Evolutionary conservation across 2,797 vertebrate species (phyloP), one percentile per base, ranked within the genome.

Genomic region (Sebastolobus alascanus): DNA sequence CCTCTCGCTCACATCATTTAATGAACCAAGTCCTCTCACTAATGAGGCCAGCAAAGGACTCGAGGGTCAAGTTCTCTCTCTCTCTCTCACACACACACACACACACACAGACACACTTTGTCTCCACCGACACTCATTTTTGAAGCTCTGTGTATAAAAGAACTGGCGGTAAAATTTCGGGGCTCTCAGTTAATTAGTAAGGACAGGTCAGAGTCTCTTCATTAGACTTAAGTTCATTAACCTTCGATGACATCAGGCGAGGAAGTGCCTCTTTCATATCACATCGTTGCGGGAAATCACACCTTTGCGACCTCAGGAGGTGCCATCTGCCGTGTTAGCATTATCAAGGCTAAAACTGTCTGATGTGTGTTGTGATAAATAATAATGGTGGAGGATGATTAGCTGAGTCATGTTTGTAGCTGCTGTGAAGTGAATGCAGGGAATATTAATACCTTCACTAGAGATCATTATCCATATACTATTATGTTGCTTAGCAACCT

Each of bases 1-100:
- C 46, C 25, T 37, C 84, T 84, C 66, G 11, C 83, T 88, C 92
- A 87, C 88, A 84, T 89, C 90, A 90, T 89, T 91, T 89, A 92
- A 92, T 94, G 87, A 94, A 92, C 82, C 92, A 84, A 90, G 87
- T 91, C 91, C 82, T 92, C 89, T 86, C 81, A 58, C 88, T 93
- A 95, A 94, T 93, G 90, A 93, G 90, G 91, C 84, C 84, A 84
- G 79, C 77, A 83, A 83, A 90, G 82, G 86, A 92, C 90, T 89
- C 80, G 27, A 8, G 87, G 92, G 90, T 92, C 91, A 93, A 87
- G 46, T 70, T 64, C 75, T 20, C 69, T 13, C 31, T 20, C 74
- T 12, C 4, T 2, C 25, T 25, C 25, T 25, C 25, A 25, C 25
- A 2, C 13, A 1, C 59, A 20, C 27, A 2, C 58, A 2, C 70